These are phyloP conservation scores for Tetrax tetrax DNA, from an alignment of 2,113 vertebrate genomes.

Conservation along the genomic window DNA sequence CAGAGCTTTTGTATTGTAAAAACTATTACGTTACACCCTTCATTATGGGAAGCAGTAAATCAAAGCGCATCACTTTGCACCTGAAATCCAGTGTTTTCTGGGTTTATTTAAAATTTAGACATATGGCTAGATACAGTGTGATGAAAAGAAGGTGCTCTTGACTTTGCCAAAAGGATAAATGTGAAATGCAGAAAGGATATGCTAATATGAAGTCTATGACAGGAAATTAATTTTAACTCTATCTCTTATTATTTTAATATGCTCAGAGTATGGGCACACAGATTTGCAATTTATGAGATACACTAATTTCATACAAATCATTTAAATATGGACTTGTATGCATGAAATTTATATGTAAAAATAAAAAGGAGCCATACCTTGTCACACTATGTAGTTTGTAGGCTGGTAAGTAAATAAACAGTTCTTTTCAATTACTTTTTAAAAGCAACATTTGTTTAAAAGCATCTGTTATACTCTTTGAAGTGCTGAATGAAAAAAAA, in stretches of 20 bases:
- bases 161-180: background rate
- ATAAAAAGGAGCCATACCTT: no score
- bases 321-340: background rate
- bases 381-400: background rate
- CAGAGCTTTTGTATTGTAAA: background rate
- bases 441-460: background rate
- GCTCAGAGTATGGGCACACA: background rate
- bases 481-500: background rate
- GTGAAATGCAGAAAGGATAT: background rate
- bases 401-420: background rate
- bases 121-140: background rate
- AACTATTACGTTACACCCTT: background rate
- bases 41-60: background rate
- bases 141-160: background rate
- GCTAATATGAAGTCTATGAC: background rate
- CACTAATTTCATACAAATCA: background rate
- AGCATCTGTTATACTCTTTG: background rate
- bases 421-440: background rate
- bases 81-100: background rate
- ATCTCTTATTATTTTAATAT: background rate
- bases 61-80: background rate
- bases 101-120: background rate
- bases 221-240: background rate
- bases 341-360: background rate
- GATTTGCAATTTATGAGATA: background rate